These are phyloP conservation scores for Apotomis betuletana DNA, from an alignment of 2,888 invertebrate species.

Conservation along the genomic window DNA sequence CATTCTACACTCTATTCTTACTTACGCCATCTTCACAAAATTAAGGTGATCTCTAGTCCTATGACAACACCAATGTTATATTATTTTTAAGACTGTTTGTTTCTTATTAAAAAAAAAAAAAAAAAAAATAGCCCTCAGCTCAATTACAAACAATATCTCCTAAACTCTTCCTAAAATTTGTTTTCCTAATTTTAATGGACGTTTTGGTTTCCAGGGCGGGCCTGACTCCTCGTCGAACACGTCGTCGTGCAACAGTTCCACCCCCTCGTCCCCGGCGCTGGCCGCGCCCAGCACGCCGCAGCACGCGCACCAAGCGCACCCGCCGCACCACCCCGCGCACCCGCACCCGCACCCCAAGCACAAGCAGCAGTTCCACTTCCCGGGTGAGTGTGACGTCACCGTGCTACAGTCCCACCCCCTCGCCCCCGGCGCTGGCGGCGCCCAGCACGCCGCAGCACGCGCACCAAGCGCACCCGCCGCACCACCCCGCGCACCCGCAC, in stretches of 20 bases:
- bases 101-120: no score
- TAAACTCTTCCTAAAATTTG: no score
- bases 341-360: conserved; percentile 77
- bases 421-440: conserved; percentile 92
- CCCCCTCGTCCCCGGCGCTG: conserved; percentile 96
- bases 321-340: conserved; percentile 63
- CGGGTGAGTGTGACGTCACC: conserved; percentile 91
- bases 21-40: no score
- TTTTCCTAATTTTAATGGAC: no score
- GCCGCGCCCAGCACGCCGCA: conserved; percentile 76
- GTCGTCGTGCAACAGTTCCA: conserved; percentile 98
- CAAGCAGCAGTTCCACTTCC: conserved; percentile 90
- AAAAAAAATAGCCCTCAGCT: no score
- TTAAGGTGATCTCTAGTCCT: no score
- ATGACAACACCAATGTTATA: no score
- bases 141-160: no score
- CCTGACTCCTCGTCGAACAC: conserved; percentile 96
- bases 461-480: conserved; percentile 65
- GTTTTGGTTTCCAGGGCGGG: conserved; percentile 73
- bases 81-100: no score
- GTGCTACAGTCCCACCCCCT: conserved; percentile 98
- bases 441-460: conserved; percentile 83
- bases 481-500: conserved; percentile 71
- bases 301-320: conserved; percentile 81
- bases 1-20: no score